These are phyloP conservation scores for Eufriesea mexicana DNA, from an alignment of 1,140 invertebrate species.

Conservation along the genomic window DNA sequence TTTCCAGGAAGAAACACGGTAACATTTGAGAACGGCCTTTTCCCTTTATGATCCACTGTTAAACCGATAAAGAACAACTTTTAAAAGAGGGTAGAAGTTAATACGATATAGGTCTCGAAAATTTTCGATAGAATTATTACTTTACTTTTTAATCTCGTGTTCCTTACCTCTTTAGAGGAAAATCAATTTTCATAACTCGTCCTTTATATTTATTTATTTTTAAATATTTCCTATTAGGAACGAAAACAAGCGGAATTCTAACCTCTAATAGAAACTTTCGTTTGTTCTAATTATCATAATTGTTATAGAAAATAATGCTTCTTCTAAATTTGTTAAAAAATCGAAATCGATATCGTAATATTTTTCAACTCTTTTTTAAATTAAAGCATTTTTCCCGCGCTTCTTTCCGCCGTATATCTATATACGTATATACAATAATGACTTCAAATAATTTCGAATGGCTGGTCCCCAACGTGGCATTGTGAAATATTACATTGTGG, in stretches of 20 bases:
- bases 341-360: no score
- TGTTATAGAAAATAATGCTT: no score
- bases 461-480: conserved; percentile 30
- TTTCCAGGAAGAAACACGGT: neutral
- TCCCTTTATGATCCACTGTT: neutral
- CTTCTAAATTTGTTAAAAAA: no score
- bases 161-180: neutral
- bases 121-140: neutral
- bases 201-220: neutral
- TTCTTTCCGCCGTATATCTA: no score
- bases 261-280: no score
- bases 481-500: conserved; percentile 28
- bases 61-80: neutral
- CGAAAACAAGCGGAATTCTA: neutral
- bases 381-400: neutral
- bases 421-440: neutral
- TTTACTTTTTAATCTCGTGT: neutral
- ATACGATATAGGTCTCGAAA: neutral
- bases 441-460: conserved; percentile 25
- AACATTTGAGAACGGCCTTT: neutral
- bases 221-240: neutral
- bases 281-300: no score
- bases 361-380: neutral
- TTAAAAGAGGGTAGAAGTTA: neutral
- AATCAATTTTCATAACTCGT: conserved; percentile 20